Conservation (phyloP, 1,140 invertebrate species). For the Ceratoteleas bidentatus region DNA sequence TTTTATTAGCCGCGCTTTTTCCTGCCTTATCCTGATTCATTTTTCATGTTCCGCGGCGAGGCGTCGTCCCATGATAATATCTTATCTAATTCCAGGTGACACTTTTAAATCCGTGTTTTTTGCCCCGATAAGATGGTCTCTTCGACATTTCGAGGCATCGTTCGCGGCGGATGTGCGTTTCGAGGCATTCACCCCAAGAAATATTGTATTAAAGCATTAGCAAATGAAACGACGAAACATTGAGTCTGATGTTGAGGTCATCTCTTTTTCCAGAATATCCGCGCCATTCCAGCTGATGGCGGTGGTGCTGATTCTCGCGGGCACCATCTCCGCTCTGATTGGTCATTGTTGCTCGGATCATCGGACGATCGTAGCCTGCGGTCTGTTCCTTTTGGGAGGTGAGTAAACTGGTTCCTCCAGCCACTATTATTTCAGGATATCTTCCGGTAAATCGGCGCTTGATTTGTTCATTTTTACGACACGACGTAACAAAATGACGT, state of each 20-base stretch:
- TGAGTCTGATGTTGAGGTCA: constrained; percentile 34
- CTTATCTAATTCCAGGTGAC: constrained; percentile 37
- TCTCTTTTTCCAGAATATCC: constrained; percentile 83
- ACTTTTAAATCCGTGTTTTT: constrained; percentile 38
- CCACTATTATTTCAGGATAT: no score
- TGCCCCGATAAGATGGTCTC: constrained; percentile 10
- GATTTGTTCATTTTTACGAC: no score
- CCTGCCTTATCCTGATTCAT: constrained; percentile 53
- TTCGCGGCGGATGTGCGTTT: constrained; percentile 19
- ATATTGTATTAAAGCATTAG: constrained; percentile 31
- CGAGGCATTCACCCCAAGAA: constrained; percentile 12
- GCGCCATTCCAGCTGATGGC: constrained; percentile 83
- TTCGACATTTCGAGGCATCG: constrained; percentile 30
- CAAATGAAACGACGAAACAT: constrained; percentile 26
- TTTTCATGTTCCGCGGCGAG: constrained; percentile 40
- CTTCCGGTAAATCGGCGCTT: no score
- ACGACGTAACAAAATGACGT: no score
- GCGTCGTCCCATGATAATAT: constrained; percentile 38
- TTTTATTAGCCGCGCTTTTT: constrained; percentile 54
- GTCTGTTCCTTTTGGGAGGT: constrained; percentile 85
- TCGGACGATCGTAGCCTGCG: constrained; percentile 84
- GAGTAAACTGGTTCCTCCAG: constrained; percentile 69
- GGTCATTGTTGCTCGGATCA: constrained; percentile 85
- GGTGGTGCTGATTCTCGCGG: constrained; percentile 82
- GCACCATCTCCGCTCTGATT: constrained; percentile 83